Conservation (phyloP, 2,888 invertebrate species). For the Brachypalpus laphriformis region DNA sequence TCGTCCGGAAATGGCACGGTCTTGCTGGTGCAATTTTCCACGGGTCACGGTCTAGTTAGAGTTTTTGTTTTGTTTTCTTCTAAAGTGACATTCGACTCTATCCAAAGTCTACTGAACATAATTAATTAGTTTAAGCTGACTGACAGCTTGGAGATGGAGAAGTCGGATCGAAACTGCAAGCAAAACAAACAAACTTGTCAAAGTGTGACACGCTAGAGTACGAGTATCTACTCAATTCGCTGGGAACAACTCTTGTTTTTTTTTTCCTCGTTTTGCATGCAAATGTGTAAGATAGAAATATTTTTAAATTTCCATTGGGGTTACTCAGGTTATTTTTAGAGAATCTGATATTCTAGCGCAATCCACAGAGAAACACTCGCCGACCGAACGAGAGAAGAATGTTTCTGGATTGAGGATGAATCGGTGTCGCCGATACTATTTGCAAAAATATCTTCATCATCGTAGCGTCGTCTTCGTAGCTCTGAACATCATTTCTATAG, state of each 20-base stretch:
- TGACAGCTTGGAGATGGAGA: slow-evolving; percentile 5
- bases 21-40: background rate
- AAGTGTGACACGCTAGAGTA: slow-evolving; percentile 25
- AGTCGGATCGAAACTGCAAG: slow-evolving; percentile 21
- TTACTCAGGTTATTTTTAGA: slow-evolving; percentile 63
- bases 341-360: slow-evolving; percentile 54
- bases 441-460: slow-evolving; percentile 60
- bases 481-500: slow-evolving; percentile 24
- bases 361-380: slow-evolving; percentile 3
- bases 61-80: background rate
- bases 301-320: slow-evolving; percentile 72
- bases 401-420: slow-evolving; percentile 66
- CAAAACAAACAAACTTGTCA: slow-evolving; percentile 43
- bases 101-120: slow-evolving; percentile 20
- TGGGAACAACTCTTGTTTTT: background rate
- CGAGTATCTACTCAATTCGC: background rate
- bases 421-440: slow-evolving; percentile 53
- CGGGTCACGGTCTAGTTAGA: slow-evolving; percentile 3
- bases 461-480: background rate
- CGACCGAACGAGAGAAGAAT: slow-evolving; percentile 35
- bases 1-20: slow-evolving; percentile 1
- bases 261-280: slow-evolving; percentile 25
- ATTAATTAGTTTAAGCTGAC: slow-evolving; percentile 35
- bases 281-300: slow-evolving; percentile 50
- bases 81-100: background rate